These are phyloP conservation scores for Tachina grossa DNA, from an alignment of 2,888 invertebrate genomes.

Conservation along the genomic window DNA sequence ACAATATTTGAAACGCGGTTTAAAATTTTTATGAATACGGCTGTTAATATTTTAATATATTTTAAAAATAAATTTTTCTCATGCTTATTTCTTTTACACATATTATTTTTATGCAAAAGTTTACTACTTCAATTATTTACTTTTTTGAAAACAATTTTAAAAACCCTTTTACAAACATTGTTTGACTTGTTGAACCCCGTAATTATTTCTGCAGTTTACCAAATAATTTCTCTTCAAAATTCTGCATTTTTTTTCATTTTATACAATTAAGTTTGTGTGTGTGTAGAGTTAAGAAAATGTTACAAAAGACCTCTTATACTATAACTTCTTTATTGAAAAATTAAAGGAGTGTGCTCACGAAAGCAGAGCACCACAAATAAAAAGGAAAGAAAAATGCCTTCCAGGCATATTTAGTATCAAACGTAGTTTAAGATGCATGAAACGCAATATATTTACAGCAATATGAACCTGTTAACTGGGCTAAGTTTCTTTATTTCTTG, in stretches of 20 bases:
- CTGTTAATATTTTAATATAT: no score
- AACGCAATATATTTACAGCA: conserved; percentile 35
- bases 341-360: conserved; percentile 17
- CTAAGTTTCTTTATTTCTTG: background rate
- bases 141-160: background rate
- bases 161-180: background rate
- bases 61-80: no score
- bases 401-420: conserved; percentile 62
- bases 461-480: conserved; percentile 59
- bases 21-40: no score
- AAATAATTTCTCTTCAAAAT: conserved; percentile 47
- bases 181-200: conserved; percentile 38
- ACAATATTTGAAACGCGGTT: no score
- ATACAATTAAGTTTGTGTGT: conserved; percentile 23
- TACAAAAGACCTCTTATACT: background rate
- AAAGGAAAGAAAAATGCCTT: conserved; percentile 7
- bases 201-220: conserved; percentile 56
- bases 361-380: background rate
- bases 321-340: conserved; percentile 7
- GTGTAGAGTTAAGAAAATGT: conserved; percentile 36
- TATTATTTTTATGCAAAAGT: background rate
- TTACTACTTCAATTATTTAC: background rate
- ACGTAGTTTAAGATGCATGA: conserved; percentile 62
- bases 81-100: no score
- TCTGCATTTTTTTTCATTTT: background rate